Base-by-base conservation (phyloP, 2,888 invertebrate species). In the Halictus ligatus region DNA sequence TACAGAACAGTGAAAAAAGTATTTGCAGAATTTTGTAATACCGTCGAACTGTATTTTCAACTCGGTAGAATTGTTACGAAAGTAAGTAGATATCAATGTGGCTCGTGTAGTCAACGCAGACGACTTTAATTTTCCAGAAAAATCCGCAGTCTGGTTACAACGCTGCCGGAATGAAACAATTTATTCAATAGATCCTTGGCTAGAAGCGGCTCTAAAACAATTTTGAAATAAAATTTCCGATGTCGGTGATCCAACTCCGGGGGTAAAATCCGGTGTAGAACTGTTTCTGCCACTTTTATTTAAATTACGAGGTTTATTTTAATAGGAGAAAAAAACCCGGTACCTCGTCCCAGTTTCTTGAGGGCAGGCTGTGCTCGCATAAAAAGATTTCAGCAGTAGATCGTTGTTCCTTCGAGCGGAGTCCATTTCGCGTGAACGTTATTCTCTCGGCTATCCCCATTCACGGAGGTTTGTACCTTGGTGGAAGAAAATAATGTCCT, bases 401-500 rank as follows among this genome's bases (percentile, higher is more conserved):
- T 54, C 21, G 54, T 54, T 54, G 54, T 54, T 64, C 25, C 60
- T 64, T 29, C 15, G 29, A 64, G 60, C 60, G 25, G 25, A 29
- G 60, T 64, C 29, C 60, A 7, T 15, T 29, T 64, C 25, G 29
- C 25, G 60, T 5, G 25, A 60, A 60, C 60, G 60, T 29, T 64
- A 25, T 64, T 64, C 60, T 64, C 60, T 64, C 29, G 60, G 60
- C 60, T 13, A 29, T 64, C 60, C 25, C 29, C 60, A 64, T 64
- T 64, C 60, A 64, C 60, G 60, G 29, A 29, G 2, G 60, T 64
- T 64, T 64, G n/a, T 64, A 25, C 60, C 60, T 25, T 13, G 25
- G 60, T 35, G 35, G 67, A 67, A 67, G 48, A 69, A 77, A 77
- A 73, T 73, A 73, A 73, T 73, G 25, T 73, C 72, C 72, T 73